A percentile compares a stretch with the other conserved stretches of the same genome.
These are phyloP conservation scores for Autographa pulchrina DNA, from an alignment of 2,888 invertebrate genomes.

Conservation along the genomic window DNA sequence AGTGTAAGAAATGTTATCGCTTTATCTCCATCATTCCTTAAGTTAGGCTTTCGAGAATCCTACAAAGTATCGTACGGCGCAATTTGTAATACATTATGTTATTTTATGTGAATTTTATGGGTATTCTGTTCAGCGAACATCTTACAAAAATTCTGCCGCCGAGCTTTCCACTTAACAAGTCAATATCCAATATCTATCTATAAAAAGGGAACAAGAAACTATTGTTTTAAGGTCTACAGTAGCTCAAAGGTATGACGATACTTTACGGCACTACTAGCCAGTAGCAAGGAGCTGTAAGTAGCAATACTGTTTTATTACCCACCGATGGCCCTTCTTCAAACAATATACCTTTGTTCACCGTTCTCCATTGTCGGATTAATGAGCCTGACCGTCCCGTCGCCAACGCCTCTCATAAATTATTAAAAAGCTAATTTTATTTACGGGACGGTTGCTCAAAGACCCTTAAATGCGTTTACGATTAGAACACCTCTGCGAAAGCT, in stretches of 20 bases:
- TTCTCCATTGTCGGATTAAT: conserved; percentile 65
- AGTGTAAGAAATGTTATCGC: conserved; percentile 34
- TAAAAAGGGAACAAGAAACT: not conserved
- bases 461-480: conserved; percentile 43
- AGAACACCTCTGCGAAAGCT: conserved; percentile 45
- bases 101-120: conserved; percentile 1
- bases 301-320: conserved; percentile 47
- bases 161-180: not conserved
- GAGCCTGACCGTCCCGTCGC: conserved; percentile 60
- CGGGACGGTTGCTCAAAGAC: conserved; percentile 23
- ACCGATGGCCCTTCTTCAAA: conserved; percentile 62
- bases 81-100: conserved; percentile 4
- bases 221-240: conserved; percentile 16
- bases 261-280: conserved; percentile 35
- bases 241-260: conserved; percentile 18
- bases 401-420: conserved; percentile 64
- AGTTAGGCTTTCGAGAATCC: conserved; percentile 13
- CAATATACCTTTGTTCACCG: conserved; percentile 72
- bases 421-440: conserved; percentile 61
- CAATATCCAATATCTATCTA: not conserved
- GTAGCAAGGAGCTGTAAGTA: conserved; percentile 31
- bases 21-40: conserved; percentile 40
- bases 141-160: not conserved
- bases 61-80: not conserved
- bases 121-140: not conserved